Evolutionary conservation across 2,113 vertebrate genomes (phyloP), one percentile per base, ranked within the genome.

Genomic region (Marmota monax): DNA sequence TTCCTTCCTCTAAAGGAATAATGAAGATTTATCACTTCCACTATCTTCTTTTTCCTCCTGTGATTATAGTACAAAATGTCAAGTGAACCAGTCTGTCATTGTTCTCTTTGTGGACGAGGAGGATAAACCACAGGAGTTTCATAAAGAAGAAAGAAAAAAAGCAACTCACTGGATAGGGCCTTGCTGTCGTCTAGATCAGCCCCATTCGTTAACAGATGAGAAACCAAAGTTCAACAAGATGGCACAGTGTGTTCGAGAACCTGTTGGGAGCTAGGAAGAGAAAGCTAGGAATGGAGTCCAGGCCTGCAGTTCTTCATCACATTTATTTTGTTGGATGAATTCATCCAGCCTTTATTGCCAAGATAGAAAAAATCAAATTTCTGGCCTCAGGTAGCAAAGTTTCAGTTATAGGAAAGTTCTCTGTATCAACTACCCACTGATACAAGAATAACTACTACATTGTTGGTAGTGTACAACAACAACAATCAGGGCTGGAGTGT

Each of bases 1-100:
- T 79, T 96, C 76, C 67, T 80, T 90, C 12, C n/a, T 78, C 48
- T 69, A 96, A 93, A 79, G 83, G 13, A 34, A n/a, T 95, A 79
- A 92, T 90, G 80, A 93, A 95, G 79, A 94, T 85, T 92, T 88
- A 85, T 65, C 90, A 88, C 42, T 13, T 53, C 18, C 16, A 23
- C 16, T 90, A 5, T 94, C 58, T 7, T 96, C 83, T 82, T 51
- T 70, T 42, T 65, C 8, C 56, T 17, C 4, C 39, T 39, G 48
- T 95, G 90, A 73, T 32, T 87, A 9, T 14, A 79, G 45, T 42
- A 56, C 69, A 14, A 69, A 82, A 70, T 80, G 73, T 63, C 69
- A 85, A 95, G 89, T 91, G 34, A 92, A 76, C 22, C 27, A 70
- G 72, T 32, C 58, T 79, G 83, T 58, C 56, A 74, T 42, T 84